phyloP scores from a whole-genome alignment of 1,140 invertebrate genomes.

The Heliothis virescens region DNA sequence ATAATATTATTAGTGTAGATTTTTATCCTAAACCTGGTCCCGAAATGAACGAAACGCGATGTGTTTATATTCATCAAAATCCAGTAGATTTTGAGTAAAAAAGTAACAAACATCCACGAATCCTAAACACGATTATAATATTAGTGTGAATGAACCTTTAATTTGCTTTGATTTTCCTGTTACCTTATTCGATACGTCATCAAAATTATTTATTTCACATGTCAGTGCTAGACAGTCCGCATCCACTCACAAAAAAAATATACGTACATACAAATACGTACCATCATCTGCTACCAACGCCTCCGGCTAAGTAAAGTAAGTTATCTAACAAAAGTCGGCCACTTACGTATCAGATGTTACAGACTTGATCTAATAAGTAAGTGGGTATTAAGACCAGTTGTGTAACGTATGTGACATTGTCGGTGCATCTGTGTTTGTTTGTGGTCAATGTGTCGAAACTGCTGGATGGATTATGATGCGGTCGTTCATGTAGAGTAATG shows the following conservation, averaged over 20 bases:
- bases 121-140: not conserved
- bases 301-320: not conserved
- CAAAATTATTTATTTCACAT: no score
- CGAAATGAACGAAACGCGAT: no score
- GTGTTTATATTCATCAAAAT: not conserved
- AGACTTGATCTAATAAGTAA: conserved; percentile 40
- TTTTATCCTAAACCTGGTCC: no score
- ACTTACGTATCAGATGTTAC: conserved; percentile 21
- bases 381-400: conserved; percentile 30
- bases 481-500: not conserved
- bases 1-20: no score
- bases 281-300: not conserved
- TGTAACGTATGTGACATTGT: conserved; percentile 31
- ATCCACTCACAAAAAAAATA: not conserved
- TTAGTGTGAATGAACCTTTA: no score
- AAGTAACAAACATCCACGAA: no score
- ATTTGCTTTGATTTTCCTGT: no score
- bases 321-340: conserved; percentile 25
- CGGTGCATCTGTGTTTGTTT: conserved; percentile 10
- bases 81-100: no score
- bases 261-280: not conserved
- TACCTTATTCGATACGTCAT: no score
- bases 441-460: not conserved
- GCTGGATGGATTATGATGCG: not conserved
- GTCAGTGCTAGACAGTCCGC: no score